Percentiles rank a stretch among this genome's conserved stretches.
Conservation (phyloP, 2,113 vertebrate genomes). For the Dicentrarchus labrax region DNA sequence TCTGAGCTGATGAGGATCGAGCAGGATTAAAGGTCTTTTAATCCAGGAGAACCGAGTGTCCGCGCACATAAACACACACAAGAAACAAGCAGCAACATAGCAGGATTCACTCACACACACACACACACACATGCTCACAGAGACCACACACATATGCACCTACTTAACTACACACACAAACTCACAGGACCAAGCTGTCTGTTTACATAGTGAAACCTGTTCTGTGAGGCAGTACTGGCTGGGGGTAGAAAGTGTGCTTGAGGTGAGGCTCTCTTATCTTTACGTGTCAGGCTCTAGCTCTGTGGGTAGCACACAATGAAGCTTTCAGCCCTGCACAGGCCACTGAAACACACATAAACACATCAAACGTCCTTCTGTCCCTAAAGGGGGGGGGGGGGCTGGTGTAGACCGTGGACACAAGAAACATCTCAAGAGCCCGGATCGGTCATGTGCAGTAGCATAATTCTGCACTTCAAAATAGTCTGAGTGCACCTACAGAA, state of each 20-base stretch:
- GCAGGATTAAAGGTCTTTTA: conserved; percentile 68
- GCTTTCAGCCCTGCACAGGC: conserved; percentile 41
- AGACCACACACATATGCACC: conserved; percentile 12
- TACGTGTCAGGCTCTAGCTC: conserved; percentile 54
- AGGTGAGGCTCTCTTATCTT: conserved; percentile 71
- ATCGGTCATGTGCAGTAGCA: not conserved
- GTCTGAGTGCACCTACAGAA: not conserved
- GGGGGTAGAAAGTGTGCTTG: conserved; percentile 39
- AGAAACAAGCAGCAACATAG: conserved; percentile 11
- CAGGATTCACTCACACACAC: conserved; percentile 4
- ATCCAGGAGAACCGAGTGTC: conserved; percentile 66
- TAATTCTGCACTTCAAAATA: not conserved
- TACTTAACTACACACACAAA: conserved; percentile 24
- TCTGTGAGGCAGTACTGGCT: conserved; percentile 30
- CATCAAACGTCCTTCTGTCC: conserved; percentile 51
- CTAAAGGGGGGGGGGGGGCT: not conserved
- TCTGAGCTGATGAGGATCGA: conserved; percentile 69
- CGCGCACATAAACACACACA: conserved; percentile 22
- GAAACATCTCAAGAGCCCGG: not conserved
- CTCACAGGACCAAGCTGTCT: conserved; percentile 21
- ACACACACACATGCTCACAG: conserved; percentile 1
- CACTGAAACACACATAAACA: conserved; percentile 31
- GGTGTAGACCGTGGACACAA: not conserved
- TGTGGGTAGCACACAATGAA: conserved; percentile 53
- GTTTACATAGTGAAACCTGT: conserved; percentile 65